Conservation (phyloP, 2,113 vertebrate genomes). For the Chunga burmeisteri region DNA sequence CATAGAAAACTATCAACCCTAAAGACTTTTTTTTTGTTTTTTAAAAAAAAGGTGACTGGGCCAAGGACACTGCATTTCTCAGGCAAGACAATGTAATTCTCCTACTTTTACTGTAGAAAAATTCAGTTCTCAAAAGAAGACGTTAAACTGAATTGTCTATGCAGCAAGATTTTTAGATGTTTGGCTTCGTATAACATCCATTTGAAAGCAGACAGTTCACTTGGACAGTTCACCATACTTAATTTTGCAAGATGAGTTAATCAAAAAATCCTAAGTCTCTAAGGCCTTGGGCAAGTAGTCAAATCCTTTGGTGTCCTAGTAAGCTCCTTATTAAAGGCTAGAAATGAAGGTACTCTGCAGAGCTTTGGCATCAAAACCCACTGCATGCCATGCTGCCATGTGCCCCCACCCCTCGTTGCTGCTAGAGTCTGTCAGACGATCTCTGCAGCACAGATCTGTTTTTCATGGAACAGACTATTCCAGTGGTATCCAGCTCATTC, state of each 20-base stretch:
- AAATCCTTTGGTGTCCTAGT: neutral
- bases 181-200: neutral
- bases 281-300: neutral
- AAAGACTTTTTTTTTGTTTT: neutral
- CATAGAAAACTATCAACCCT: neutral
- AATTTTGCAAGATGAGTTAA: neutral
- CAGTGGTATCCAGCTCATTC: neutral
- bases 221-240: neutral
- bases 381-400: accelerated
- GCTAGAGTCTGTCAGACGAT: neutral
- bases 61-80: neutral
- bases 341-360: neutral
- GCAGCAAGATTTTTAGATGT: neutral
- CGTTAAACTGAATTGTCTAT: neutral
- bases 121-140: neutral
- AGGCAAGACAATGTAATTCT: neutral
- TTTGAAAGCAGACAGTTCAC: neutral
- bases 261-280: neutral
- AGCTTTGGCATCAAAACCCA: neutral
- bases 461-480: neutral
- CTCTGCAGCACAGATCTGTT: neutral
- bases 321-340: neutral
- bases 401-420: accelerated
- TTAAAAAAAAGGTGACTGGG: neutral
- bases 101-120: neutral